These are phyloP conservation scores for Tortrix viridana DNA, from an alignment of 2,888 invertebrate species.

Conservation along the genomic window DNA sequence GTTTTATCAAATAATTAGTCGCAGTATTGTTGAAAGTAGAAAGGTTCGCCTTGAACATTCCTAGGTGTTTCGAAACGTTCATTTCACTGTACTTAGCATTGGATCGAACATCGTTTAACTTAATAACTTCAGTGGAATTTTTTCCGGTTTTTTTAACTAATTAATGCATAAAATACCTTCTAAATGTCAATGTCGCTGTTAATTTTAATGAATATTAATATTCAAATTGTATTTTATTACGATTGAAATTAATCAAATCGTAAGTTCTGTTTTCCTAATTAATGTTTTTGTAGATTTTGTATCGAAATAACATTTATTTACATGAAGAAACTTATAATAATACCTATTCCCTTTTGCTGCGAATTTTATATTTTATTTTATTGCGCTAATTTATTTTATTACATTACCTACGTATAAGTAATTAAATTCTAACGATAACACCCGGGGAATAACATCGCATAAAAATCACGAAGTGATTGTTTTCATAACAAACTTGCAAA, in stretches of 20 bases:
- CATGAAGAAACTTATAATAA: too few relatives aligned
- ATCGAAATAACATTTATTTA: too few relatives aligned
- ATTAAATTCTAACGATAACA: neutral
- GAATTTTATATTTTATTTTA: too few relatives aligned
- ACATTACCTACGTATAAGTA: neutral
- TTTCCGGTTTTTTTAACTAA: neutral
- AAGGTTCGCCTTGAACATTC: conserved; percentile 72
- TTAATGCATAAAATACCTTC: neutral
- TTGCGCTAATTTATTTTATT: neutral
- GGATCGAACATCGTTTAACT: neutral
- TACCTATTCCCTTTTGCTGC: too few relatives aligned
- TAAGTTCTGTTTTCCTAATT: neutral
- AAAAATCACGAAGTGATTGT: conserved; percentile 6
- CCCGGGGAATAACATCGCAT: conserved; percentile 9
- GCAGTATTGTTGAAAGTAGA: conserved; percentile 65
- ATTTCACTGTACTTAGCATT: conserved; percentile 19
- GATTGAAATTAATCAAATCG: neutral
- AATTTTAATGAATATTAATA: conserved; percentile 25
- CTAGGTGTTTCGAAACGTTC: conserved; percentile 56
- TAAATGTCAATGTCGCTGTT: conserved; percentile 32
- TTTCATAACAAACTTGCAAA: conserved; percentile 23
- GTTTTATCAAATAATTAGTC: conserved; percentile 39
- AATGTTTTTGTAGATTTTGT: too few relatives aligned
- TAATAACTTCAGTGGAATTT: too few relatives aligned
- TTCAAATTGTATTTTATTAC: neutral